Conservation (phyloP, 2,888 invertebrate genomes). For the Microctonus aethiopoides region DNA sequence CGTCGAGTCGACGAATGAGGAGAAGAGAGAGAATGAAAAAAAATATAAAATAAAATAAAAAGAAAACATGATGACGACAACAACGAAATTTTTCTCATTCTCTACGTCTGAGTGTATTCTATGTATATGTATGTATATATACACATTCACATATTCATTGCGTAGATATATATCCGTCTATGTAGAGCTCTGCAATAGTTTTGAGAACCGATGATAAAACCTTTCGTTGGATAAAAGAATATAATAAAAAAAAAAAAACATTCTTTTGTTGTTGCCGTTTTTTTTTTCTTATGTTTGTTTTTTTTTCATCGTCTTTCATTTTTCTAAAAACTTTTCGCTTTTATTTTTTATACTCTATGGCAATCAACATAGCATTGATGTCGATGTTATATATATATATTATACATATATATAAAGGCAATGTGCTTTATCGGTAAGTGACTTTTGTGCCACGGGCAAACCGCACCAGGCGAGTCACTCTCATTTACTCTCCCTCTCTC, state of each 20-base stretch:
- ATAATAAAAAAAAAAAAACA: background rate
- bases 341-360: background rate
- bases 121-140: too few species aligned
- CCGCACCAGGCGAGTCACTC: background rate
- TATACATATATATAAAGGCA: too few species aligned
- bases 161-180: conserved; percentile 3
- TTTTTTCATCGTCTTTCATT: background rate
- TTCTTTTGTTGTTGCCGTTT: too few species aligned
- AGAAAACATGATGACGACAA: background rate
- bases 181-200: background rate
- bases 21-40: background rate
- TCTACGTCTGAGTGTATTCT: background rate
- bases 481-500: background rate
- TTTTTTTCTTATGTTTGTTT: background rate
- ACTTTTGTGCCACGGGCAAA: conserved; percentile 8
- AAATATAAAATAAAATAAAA: background rate
- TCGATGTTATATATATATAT: too few species aligned
- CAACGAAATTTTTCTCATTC: background rate
- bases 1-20: background rate
- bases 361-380: conserved; percentile 6
- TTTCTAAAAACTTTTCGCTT: background rate
- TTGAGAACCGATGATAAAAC: background rate
- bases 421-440: conserved; percentile 24
- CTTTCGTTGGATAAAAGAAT: background rate
- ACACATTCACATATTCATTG: too few species aligned